phyloP scores from a whole-genome alignment of 35 echinoderm and acorn worm species.

The Holothuria glaberrima region DNA sequence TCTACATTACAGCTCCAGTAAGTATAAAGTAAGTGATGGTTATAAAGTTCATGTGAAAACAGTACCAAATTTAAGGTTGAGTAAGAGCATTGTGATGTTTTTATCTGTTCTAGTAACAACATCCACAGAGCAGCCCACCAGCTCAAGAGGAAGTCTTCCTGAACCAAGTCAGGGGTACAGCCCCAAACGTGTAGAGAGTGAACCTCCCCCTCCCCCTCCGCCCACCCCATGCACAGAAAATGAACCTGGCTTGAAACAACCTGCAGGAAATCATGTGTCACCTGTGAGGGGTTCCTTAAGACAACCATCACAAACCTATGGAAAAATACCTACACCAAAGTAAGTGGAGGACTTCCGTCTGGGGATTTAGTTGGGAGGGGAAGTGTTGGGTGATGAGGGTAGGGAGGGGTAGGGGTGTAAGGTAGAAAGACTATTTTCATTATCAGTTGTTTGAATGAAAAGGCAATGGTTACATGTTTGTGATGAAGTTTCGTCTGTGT shows the following conservation, averaged over 20 bases:
- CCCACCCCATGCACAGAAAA: slow-evolving; percentile 41
- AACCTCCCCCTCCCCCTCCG: slow-evolving; percentile 13
- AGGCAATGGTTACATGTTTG: too few relatives aligned
- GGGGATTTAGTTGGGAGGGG: too few relatives aligned
- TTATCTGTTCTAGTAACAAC: neutral
- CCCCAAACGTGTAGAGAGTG: slow-evolving; percentile 26
- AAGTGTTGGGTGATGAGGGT: too few relatives aligned
- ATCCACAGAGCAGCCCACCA: slow-evolving; percentile 1
- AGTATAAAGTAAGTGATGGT: too few relatives aligned
- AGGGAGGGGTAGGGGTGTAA: too few relatives aligned
- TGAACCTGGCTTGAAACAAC: neutral
- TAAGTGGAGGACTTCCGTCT: slow-evolving; percentile 14
- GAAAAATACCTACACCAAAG: slow-evolving; percentile 45
- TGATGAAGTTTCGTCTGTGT: too few relatives aligned
- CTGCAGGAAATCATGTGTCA: neutral
- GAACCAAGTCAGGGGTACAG: slow-evolving; percentile 10
- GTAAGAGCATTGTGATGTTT: neutral
- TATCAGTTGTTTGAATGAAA: too few relatives aligned
- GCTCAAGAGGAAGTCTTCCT: slow-evolving; percentile 26
- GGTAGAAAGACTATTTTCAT: too few relatives aligned
- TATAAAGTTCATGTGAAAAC: too few relatives aligned
- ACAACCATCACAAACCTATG: slow-evolving; percentile 17
- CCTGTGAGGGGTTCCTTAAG: neutral
- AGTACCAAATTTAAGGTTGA: too few relatives aligned
- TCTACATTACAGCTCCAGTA: too few relatives aligned